Percentiles rank a stretch among this genome's conserved stretches.
Conservation (phyloP, 2,113 vertebrate species). For the Agapornis roseicollis region DNA sequence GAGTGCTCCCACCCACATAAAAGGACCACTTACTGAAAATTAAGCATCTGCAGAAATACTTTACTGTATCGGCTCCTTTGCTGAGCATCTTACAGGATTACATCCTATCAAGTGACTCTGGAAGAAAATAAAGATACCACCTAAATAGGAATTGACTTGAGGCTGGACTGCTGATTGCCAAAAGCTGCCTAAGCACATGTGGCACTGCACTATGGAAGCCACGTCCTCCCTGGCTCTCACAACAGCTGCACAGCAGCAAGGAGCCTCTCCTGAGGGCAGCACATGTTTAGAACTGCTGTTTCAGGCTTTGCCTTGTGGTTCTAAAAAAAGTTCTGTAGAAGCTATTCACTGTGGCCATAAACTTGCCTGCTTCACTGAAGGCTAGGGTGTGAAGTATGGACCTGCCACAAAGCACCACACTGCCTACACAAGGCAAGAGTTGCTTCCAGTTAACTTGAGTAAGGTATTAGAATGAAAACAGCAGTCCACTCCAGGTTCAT, state of each 20-base stretch:
- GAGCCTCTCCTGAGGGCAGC: not conserved
- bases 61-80: constrained; percentile 38
- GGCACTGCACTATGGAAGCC: not conserved
- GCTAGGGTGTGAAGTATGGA: not conserved
- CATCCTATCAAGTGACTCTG: constrained; percentile 29
- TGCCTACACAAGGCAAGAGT: not conserved
- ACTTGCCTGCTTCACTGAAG: not conserved
- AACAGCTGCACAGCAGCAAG: constrained; percentile 45
- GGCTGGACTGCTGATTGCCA: not conserved
- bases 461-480: not conserved
- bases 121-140: not conserved
- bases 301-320: not conserved
- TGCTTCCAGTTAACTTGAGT: not conserved
- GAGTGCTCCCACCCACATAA: constrained; percentile 62
- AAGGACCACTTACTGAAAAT: constrained; percentile 54
- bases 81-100: constrained; percentile 37
- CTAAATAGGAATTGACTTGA: not conserved
- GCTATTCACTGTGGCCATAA: not conserved
- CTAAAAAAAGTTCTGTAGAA: not conserved
- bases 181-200: constrained; percentile 1
- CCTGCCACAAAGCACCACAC: not conserved
- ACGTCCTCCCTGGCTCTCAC: not conserved
- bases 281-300: not conserved
- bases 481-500: not conserved
- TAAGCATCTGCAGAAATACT: constrained; percentile 59